A percentile compares a stretch with the other conserved stretches of the same genome.
Conservation (phyloP, 2,888 invertebrate species). For the Neoaliturus tenellus region DNA sequence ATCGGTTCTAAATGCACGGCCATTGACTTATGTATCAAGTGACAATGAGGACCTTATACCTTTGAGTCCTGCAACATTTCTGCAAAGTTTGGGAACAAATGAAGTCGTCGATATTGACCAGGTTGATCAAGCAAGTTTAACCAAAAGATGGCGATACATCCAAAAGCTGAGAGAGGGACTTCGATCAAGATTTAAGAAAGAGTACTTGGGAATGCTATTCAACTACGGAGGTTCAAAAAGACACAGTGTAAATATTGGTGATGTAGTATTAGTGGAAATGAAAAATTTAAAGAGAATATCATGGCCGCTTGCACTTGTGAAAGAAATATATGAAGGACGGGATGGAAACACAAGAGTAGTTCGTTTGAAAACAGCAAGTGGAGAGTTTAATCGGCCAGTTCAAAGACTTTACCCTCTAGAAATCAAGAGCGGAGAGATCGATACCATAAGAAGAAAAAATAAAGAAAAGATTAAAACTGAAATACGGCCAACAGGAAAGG, state of each 20-base stretch:
- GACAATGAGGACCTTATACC: background rate
- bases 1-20: constrained; percentile 51
- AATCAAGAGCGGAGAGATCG: too few relatives aligned
- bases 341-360: background rate
- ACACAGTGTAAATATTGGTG: constrained; percentile 18
- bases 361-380: background rate
- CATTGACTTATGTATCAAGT: constrained; percentile 50
- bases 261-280: constrained; percentile 45
- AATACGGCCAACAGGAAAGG: too few relatives aligned
- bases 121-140: background rate
- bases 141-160: background rate
- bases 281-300: constrained; percentile 43
- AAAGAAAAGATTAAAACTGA: too few relatives aligned
- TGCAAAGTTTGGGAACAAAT: background rate
- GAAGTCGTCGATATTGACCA: constrained; percentile 19
- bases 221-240: background rate
- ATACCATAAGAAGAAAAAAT: too few relatives aligned
- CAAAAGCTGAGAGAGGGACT: background rate
- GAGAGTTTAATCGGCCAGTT: background rate
- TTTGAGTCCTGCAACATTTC: constrained; percentile 44
- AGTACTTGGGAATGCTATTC: background rate
- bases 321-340: constrained; percentile 31
- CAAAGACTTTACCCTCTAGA: background rate
- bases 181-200: background rate
- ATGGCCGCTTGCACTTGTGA: constrained; percentile 38